Evolutionary conservation across 1,140 invertebrate species (phyloP).

Genomic region (Dreissena rostriformis): DNA sequence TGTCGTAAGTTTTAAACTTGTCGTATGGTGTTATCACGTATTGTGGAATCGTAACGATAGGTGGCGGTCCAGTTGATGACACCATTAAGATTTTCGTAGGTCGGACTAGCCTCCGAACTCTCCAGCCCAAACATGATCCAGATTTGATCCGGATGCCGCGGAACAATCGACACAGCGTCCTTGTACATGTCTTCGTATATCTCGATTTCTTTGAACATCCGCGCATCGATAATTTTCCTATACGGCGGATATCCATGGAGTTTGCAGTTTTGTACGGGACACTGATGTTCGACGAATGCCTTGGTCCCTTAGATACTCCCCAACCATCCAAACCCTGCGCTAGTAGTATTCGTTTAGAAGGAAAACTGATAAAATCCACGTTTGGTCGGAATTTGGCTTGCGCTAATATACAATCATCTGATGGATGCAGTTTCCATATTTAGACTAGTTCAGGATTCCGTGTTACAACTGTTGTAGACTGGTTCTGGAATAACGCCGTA

Average conservation of each 20-base stretch:
- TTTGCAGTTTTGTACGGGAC: slow-evolving; percentile 44
- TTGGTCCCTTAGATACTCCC: slow-evolving; percentile 19
- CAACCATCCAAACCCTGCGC: slow-evolving; percentile 23
- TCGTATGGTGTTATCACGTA: slow-evolving; percentile 96
- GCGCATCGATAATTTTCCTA: slow-evolving; percentile 6
- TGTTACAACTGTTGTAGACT: background rate
- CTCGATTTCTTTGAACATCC: slow-evolving; percentile 55
- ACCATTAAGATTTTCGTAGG: slow-evolving; percentile 20
- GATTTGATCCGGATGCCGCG: slow-evolving; percentile 47
- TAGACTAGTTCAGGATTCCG: background rate
- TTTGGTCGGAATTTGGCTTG: slow-evolving; percentile 34
- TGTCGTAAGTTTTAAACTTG: slow-evolving; percentile 83
- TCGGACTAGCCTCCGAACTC: slow-evolving; percentile 22
- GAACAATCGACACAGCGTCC: background rate
- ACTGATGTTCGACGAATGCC: slow-evolving; percentile 26
- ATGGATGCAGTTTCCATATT: slow-evolving; percentile 11
- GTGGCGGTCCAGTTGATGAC: slow-evolving; percentile 93
- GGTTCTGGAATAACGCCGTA: background rate
- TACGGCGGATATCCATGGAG: background rate
- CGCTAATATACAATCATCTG: slow-evolving; percentile 21
- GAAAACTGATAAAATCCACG: slow-evolving; percentile 5
- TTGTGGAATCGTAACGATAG: slow-evolving; percentile 95
- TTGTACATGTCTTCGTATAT: background rate
- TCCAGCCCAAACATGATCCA: slow-evolving; percentile 62
- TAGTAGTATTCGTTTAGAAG: slow-evolving; percentile 34